phyloP scores from a whole-genome alignment of 1,140 invertebrate genomes.

The Ostrea edulis region DNA sequence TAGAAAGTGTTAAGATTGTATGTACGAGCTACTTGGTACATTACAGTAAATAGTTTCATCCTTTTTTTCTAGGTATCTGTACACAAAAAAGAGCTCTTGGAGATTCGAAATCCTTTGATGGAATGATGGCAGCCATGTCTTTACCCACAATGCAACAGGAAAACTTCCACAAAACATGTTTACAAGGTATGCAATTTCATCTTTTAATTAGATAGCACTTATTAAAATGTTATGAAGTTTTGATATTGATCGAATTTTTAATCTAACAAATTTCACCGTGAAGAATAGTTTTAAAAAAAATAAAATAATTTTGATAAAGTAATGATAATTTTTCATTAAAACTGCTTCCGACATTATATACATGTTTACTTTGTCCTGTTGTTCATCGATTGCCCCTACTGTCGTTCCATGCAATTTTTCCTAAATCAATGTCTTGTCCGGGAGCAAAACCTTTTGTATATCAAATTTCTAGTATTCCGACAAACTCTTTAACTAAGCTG shows the following conservation, averaged over 20 bases:
- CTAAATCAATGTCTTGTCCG: not conserved
- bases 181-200: not conserved
- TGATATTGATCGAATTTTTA: no score
- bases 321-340: no score
- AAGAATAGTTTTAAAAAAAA: no score
- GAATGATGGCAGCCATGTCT: conserved; percentile 20
- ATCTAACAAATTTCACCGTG: no score
- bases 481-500: not conserved
- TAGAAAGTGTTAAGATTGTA: no score
- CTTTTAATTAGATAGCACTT: not conserved
- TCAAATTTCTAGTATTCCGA: not conserved
- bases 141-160: conserved; percentile 28
- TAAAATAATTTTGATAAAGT: no score
- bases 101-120: not conserved
- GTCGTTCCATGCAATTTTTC: not conserved
- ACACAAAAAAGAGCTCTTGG: not conserved
- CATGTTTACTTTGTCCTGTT: no score
- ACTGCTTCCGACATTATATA: no score
- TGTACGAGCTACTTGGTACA: no score
- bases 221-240: no score
- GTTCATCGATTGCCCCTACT: no score
- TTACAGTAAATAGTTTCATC: no score
- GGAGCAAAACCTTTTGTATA: not conserved
- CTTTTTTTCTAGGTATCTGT: not conserved
- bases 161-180: conserved; percentile 6